Evolutionary conservation across 2,888 invertebrate species (phyloP).

Genomic region (Zaprionus lineosus): DNA sequence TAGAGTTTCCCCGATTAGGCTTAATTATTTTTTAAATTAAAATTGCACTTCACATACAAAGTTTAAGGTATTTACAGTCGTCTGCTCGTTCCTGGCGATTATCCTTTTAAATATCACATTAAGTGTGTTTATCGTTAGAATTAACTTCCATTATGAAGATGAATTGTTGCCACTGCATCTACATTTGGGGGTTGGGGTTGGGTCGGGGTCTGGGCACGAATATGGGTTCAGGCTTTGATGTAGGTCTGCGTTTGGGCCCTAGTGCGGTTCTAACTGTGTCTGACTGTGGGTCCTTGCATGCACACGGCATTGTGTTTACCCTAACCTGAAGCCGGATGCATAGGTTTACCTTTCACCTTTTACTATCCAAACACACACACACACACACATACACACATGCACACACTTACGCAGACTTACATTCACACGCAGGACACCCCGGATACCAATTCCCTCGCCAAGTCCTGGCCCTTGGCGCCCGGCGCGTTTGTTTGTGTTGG

Average conservation of each 20-base stretch:
- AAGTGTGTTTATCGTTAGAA: constrained; percentile 45
- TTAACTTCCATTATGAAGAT: constrained; percentile 58
- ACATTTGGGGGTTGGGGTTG: constrained; percentile 17
- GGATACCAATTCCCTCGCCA: too few relatives aligned
- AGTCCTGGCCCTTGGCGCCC: neutral
- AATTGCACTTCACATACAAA: constrained; percentile 1
- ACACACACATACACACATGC: neutral
- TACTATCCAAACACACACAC: neutral
- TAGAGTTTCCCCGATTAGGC: too few relatives aligned
- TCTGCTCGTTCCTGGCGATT: constrained; percentile 8
- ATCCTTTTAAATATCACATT: constrained; percentile 27
- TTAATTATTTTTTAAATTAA: constrained; percentile 25
- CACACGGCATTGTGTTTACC: neutral
- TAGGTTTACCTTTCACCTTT: constrained; percentile 37
- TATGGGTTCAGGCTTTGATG: neutral
- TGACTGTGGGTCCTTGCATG: too few relatives aligned
- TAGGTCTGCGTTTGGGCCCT: too few relatives aligned
- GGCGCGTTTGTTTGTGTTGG: constrained; percentile 39
- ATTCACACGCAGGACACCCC: too few relatives aligned
- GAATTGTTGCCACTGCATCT: constrained; percentile 39
- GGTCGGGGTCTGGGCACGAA: constrained; percentile 2
- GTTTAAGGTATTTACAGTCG: constrained; percentile 6
- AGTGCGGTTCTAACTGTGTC: too few relatives aligned
- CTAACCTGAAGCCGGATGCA: neutral
- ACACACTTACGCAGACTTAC: too few relatives aligned